phyloP scores from a whole-genome alignment of 1,140 invertebrate species.

The Oscheius sp. region DNA sequence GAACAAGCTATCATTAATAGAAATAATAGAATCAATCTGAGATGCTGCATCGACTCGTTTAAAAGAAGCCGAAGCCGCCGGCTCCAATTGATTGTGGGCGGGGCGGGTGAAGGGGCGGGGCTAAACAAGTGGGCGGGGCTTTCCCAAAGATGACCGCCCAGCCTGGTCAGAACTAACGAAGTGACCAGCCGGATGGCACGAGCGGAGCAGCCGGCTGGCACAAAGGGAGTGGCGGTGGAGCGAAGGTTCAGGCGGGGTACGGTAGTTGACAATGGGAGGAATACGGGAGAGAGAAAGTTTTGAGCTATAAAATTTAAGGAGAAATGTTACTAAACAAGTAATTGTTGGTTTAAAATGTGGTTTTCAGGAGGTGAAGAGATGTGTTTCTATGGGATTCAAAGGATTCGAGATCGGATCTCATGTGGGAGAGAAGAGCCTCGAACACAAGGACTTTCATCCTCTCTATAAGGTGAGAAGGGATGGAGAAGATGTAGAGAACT shows the following conservation, averaged over 20 bases:
- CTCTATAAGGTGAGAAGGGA: conserved; percentile 65
- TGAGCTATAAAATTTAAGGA: background rate
- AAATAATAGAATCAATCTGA: conserved; percentile 20
- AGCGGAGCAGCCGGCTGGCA: background rate
- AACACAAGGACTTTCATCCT: conserved; percentile 66
- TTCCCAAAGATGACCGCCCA: no score
- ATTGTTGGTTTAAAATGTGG: background rate
- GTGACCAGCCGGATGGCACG: no score
- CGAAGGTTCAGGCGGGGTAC: background rate
- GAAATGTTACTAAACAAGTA: background rate
- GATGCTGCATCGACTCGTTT: conserved; percentile 2
- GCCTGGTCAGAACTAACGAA: no score
- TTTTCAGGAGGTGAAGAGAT: conserved; percentile 65
- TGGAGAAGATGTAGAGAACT: background rate
- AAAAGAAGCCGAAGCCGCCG: background rate
- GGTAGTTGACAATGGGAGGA: background rate
- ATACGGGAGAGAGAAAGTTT: background rate
- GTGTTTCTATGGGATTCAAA: conserved; percentile 64
- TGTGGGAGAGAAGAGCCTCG: conserved; percentile 69
- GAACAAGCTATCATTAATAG: conserved; percentile 14
- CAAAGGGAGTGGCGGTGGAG: background rate
- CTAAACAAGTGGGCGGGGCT: no score
- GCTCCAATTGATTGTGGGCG: background rate
- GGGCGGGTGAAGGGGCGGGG: background rate
- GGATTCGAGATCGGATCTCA: conserved; percentile 70